Evolutionary conservation across 2,888 invertebrate genomes (phyloP).

Genomic region (Coenonympha glycerion): DNA sequence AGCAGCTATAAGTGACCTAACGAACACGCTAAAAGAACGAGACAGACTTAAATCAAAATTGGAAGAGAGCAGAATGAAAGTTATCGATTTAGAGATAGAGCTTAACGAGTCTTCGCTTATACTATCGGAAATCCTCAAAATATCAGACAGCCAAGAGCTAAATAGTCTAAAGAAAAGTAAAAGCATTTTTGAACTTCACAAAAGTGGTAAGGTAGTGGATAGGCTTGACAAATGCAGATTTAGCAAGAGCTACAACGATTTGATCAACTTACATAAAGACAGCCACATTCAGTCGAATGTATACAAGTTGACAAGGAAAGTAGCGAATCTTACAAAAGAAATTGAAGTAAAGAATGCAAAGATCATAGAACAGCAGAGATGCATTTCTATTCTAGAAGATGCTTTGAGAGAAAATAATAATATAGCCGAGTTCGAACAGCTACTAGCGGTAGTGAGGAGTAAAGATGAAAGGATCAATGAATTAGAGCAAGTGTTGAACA

Average conservation of each 20-base stretch:
- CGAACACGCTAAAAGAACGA: slow-evolving; percentile 51
- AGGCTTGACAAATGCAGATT: slow-evolving; percentile 72
- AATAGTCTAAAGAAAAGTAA: slow-evolving; percentile 58
- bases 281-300: slow-evolving; percentile 43
- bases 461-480: slow-evolving; percentile 84
- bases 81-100: slow-evolving; percentile 72
- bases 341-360: slow-evolving; percentile 70
- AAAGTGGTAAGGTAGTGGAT: slow-evolving; percentile 77
- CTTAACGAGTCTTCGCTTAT: slow-evolving; percentile 72
- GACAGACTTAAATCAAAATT: slow-evolving; percentile 54
- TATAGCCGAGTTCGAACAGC: slow-evolving; percentile 75
- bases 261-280: slow-evolving; percentile 41
- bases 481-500: slow-evolving; percentile 81
- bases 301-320: slow-evolving; percentile 58
- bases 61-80: slow-evolving; percentile 63
- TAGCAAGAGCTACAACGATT: slow-evolving; percentile 64
- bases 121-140: slow-evolving; percentile 66
- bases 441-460: slow-evolving; percentile 73
- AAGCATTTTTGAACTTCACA: slow-evolving; percentile 70
- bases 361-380: slow-evolving; percentile 73
- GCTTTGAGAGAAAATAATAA: slow-evolving; percentile 75
- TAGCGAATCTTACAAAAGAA: slow-evolving; percentile 63
- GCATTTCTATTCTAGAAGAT: slow-evolving; percentile 71
- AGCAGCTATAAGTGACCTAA: slow-evolving; percentile 55
- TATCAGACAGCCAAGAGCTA: slow-evolving; percentile 59